These are phyloP conservation scores for Aphelenchoides avenae DNA, from an alignment of 1,140 invertebrate genomes.

Conservation along the genomic window DNA sequence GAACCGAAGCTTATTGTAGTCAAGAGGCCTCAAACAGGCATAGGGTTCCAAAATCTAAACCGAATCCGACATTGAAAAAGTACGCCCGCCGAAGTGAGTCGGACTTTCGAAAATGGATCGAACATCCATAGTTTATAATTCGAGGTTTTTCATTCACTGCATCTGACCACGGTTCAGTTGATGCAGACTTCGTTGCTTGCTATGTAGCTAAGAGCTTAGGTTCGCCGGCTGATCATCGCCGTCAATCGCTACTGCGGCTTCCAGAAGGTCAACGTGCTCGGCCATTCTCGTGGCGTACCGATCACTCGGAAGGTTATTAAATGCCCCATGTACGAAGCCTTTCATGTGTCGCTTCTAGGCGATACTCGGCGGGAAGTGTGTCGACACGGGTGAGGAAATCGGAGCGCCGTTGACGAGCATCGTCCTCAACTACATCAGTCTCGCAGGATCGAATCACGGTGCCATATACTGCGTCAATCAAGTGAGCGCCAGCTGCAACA, in stretches of 20 bases:
- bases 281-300: constrained; percentile 10
- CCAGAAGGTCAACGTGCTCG: constrained; percentile 19
- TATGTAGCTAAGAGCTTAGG: neutral
- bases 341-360: constrained; percentile 8
- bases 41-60: neutral
- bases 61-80: neutral
- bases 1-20: no score
- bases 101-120: neutral
- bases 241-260: constrained; percentile 14
- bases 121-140: constrained; percentile 3
- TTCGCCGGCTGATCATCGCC: constrained; percentile 17
- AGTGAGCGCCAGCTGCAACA: constrained; percentile 7
- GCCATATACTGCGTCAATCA: neutral
- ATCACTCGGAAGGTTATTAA: constrained; percentile 15
- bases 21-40: neutral
- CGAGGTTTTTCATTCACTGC: neutral
- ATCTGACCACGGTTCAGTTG: neutral
- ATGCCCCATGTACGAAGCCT: neutral
- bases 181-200: neutral
- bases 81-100: neutral
- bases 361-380: constrained; percentile 22
- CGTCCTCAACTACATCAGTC: constrained; percentile 5
- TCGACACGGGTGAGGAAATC: constrained; percentile 16
- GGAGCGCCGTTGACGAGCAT: constrained; percentile 9
- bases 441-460: constrained; percentile 15